A percentile compares a stretch with the other conserved stretches of the same genome.
Conservation (phyloP, 2,888 invertebrate species). For the Pyralis farinalis region DNA sequence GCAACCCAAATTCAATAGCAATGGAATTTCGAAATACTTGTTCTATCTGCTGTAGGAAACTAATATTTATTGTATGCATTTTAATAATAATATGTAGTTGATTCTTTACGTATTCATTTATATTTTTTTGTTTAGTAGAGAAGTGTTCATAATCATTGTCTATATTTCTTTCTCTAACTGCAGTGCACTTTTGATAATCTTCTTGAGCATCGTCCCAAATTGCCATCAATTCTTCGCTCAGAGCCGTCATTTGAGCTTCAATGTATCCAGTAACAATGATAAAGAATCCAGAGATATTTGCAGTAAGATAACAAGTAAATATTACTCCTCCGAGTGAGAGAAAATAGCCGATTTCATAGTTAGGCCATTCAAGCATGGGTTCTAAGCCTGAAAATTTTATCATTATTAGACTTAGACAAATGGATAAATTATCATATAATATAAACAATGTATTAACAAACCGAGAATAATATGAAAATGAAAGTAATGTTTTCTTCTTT, state of each 20-base stretch:
- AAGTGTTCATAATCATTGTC: constrained; percentile 1
- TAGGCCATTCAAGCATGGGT: constrained; percentile 46
- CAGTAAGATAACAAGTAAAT: constrained; percentile 34
- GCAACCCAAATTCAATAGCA: constrained; percentile 37
- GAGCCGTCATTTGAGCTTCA: constrained; percentile 47
- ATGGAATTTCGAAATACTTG: constrained; percentile 36
- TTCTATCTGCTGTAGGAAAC: constrained; percentile 33
- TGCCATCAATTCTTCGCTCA: constrained; percentile 39
- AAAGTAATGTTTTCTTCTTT: too few relatives aligned
- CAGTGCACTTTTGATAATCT: constrained; percentile 7
- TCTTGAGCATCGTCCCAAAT: constrained; percentile 39
- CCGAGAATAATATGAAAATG: too few relatives aligned
- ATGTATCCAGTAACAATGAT: constrained; percentile 43
- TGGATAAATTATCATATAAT: too few relatives aligned
- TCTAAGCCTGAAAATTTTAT: constrained; percentile 39
- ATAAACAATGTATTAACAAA: too few relatives aligned
- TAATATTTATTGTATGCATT: constrained; percentile 35
- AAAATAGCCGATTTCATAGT: constrained; percentile 41
- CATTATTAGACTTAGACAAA: too few relatives aligned
- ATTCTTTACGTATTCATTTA: constrained; percentile 35
- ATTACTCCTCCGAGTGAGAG: constrained; percentile 21
- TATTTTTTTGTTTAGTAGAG: constrained; percentile 18
- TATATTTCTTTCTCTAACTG: constrained; percentile 1
- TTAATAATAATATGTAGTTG: constrained; percentile 27
- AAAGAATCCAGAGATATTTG: constrained; percentile 38